Percentiles rank a stretch among this genome's conserved stretches.
Evolutionary conservation across 2,888 invertebrate genomes (phyloP).

Genomic region (Seira musarum): DNA sequence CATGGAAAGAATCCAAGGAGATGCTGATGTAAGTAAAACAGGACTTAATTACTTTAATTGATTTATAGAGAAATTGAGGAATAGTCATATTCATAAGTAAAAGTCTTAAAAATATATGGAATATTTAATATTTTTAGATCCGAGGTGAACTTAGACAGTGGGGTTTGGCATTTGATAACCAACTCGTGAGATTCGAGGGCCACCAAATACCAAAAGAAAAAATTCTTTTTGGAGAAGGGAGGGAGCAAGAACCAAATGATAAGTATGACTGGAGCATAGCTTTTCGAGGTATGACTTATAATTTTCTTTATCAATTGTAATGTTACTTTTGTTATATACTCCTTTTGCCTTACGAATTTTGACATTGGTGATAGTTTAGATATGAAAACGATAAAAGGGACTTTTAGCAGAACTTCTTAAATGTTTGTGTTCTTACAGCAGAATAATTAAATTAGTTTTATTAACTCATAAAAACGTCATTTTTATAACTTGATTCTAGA

Average conservation of each 20-base stretch:
- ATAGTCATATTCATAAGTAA: background rate
- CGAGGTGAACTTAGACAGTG: slow-evolving; percentile 54
- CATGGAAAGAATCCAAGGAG: slow-evolving; percentile 70
- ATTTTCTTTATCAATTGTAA: slow-evolving; percentile 5
- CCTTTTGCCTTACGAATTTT: too few species aligned
- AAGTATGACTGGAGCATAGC: slow-evolving; percentile 50
- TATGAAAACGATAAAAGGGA: too few species aligned
- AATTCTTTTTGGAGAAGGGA: slow-evolving; percentile 38
- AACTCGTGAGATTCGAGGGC: slow-evolving; percentile 44
- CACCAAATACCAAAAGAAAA: slow-evolving; percentile 48
- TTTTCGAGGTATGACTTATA: slow-evolving; percentile 47
- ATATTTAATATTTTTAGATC: background rate
- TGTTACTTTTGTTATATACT: too few species aligned
- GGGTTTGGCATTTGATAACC: slow-evolving; percentile 52
- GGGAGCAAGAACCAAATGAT: slow-evolving; percentile 42
- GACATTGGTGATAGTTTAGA: too few species aligned
- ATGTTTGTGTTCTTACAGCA: too few species aligned
- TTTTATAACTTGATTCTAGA: slow-evolving; percentile 37
- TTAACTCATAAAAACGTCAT: slow-evolving; percentile 14
- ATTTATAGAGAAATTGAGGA: background rate
- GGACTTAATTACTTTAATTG: background rate
- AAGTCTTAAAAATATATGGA: background rate
- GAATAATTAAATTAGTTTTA: too few species aligned
- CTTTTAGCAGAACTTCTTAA: too few species aligned
- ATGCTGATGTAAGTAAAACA: slow-evolving; percentile 55